A percentile compares a stretch with the other conserved stretches of the same genome.
Evolutionary conservation across 2,888 invertebrate species (phyloP).

Genomic region (Troilus luridus): DNA sequence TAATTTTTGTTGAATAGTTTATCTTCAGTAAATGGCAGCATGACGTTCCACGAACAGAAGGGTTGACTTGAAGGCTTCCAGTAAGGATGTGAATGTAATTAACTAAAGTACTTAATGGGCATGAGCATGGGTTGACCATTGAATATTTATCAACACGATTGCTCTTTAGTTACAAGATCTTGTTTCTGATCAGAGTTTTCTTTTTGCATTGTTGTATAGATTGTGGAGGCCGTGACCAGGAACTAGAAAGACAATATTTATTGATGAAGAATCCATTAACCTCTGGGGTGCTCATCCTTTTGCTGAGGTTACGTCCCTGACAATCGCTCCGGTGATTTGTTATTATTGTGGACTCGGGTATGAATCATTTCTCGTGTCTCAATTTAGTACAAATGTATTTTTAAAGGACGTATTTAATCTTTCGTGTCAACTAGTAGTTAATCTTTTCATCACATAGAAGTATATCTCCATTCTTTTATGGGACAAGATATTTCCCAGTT

Average conservation of each 20-base stretch:
- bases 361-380: neutral
- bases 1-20: no score
- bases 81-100: neutral
- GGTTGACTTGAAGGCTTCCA: neutral
- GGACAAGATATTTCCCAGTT: no score
- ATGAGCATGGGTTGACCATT: neutral
- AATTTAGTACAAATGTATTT: neutral
- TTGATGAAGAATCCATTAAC: conserved; percentile 37
- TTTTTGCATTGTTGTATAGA: neutral
- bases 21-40: neutral
- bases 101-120: neutral
- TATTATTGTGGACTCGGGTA: neutral
- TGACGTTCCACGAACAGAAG: neutral
- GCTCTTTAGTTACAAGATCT: neutral
- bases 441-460: neutral
- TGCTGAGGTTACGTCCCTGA: conserved; percentile 8
- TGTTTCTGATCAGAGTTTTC: neutral
- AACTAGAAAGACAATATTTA: conserved; percentile 1
- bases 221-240: conserved; percentile 16
- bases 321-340: neutral
- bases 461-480: no score
- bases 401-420: neutral
- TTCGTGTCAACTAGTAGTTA: neutral
- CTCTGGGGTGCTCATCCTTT: neutral
- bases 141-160: neutral